Evolutionary conservation across 2,797 vertebrate genomes (phyloP).

Genomic region (Intellagama lesueurii): DNA sequence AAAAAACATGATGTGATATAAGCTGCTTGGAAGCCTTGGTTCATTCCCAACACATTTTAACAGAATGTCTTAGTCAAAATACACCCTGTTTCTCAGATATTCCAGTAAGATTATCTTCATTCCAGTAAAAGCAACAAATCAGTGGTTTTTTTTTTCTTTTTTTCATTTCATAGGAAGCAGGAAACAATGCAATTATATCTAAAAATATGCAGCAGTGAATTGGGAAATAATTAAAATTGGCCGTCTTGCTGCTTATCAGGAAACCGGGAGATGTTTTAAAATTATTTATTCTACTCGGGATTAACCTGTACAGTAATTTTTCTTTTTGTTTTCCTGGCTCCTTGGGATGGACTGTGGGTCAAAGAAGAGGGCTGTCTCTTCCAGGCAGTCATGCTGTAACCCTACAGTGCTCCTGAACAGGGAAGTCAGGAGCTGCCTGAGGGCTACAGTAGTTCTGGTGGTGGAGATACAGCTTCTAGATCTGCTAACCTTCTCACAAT

Average conservation of each 20-base stretch:
- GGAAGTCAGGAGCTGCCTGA: neutral
- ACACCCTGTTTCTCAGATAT: constrained; percentile 32
- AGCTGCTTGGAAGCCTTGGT: neutral
- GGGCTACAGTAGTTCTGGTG: neutral
- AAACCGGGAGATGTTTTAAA: neutral
- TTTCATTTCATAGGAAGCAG: constrained; percentile 29
- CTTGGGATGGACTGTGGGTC: no score
- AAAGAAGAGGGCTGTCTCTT: neutral
- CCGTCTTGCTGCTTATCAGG: neutral
- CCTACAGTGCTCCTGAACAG: no score
- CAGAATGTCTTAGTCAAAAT: constrained; percentile 48
- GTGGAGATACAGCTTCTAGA: neutral
- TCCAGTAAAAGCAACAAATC: constrained; percentile 19
- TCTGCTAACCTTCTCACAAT: neutral
- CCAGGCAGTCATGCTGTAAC: no score
- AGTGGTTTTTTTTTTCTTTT: constrained; percentile 23
- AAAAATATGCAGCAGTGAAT: neutral
- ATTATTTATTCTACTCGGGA: neutral
- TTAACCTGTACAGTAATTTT: neutral
- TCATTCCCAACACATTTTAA: constrained; percentile 7
- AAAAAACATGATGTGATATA: neutral
- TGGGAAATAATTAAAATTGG: neutral
- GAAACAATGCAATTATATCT: neutral
- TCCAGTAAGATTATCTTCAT: constrained; percentile 26
- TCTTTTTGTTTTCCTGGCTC: neutral